A percentile compares a stretch with the other conserved stretches of the same genome.
Evolutionary conservation across 1,140 invertebrate genomes (phyloP).

Genomic region (Ceratina calcarata): DNA sequence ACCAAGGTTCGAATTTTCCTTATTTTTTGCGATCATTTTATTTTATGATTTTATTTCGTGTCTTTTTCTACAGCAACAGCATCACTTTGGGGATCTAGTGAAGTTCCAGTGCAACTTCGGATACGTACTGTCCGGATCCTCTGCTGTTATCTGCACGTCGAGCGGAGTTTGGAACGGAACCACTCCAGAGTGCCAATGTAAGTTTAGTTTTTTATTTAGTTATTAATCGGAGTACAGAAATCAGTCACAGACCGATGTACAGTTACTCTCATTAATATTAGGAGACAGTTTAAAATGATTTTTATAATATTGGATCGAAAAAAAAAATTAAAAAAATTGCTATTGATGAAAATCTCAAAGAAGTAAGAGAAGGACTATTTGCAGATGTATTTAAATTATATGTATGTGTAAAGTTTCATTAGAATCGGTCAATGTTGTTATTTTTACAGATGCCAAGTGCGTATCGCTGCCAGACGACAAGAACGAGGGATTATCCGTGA

Average conservation of each 20-base stretch:
- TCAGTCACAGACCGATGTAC: too few relatives aligned
- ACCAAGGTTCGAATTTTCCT: conserved; percentile 82
- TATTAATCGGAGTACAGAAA: too few relatives aligned
- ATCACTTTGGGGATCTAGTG: conserved; percentile 94
- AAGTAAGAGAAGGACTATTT: too few relatives aligned
- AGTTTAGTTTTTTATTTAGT: conserved; percentile 71
- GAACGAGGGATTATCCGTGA: conserved; percentile 89
- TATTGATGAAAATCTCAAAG: too few relatives aligned
- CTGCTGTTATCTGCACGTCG: conserved; percentile 92
- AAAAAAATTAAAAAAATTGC: too few relatives aligned
- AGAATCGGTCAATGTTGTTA: neutral
- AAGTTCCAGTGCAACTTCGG: conserved; percentile 97
- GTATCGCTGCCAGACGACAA: conserved; percentile 94
- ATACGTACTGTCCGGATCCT: conserved; percentile 93
- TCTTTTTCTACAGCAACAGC: conserved; percentile 81
- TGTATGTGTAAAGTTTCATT: too few relatives aligned
- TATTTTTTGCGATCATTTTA: neutral
- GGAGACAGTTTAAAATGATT: too few relatives aligned
- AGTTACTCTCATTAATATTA: conserved; percentile 42
- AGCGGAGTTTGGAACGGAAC: conserved; percentile 96
- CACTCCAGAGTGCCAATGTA: conserved; percentile 94
- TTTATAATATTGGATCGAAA: too few relatives aligned
- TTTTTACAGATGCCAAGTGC: conserved; percentile 90
- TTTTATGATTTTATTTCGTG: neutral
- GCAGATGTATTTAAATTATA: too few relatives aligned